These are phyloP conservation scores for Caenorhabditis japonica DNA, from an alignment of 2,888 invertebrate species.

Conservation along the genomic window DNA sequence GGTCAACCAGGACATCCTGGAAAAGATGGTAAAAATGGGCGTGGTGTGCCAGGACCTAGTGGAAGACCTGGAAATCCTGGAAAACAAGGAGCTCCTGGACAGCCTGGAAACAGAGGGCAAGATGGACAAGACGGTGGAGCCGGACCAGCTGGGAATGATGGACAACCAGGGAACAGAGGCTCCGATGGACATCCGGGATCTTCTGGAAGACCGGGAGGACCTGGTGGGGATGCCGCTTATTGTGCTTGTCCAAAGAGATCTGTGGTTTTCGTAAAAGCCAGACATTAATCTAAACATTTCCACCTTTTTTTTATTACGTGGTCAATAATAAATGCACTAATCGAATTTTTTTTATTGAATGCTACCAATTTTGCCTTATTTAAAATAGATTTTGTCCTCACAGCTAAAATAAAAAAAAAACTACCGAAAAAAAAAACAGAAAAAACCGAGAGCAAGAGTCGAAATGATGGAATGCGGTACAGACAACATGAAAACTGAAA, in stretches of 20 bases:
- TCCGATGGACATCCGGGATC: constrained; percentile 32
- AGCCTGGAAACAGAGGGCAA: constrained; percentile 32
- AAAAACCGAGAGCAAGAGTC: too few species aligned
- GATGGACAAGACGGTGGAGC: constrained; percentile 50
- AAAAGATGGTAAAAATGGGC: not conserved
- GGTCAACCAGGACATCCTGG: too few species aligned
- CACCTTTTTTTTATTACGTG: too few species aligned
- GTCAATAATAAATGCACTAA: too few species aligned
- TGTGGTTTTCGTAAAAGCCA: constrained; percentile 14
- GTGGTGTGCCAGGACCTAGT: constrained; percentile 27
- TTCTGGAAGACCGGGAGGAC: constrained; percentile 23
- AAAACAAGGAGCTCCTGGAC: constrained; percentile 41
- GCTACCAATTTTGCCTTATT: too few species aligned
- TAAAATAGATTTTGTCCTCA: too few species aligned
- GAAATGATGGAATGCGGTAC: too few species aligned
- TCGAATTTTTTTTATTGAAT: too few species aligned
- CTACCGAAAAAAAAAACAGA: too few species aligned
- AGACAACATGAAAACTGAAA: too few species aligned
- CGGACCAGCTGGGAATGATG: constrained; percentile 55
- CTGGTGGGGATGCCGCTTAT: constrained; percentile 23
- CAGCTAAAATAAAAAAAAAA: too few species aligned
- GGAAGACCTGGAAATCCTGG: constrained; percentile 56
- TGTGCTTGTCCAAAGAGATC: constrained; percentile 20
- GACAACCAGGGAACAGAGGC: constrained; percentile 43
- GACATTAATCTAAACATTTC: constrained; percentile 10